Evolutionary conservation across 1,140 invertebrate genomes (phyloP).

Genomic region (Drosophila pruinosa): DNA sequence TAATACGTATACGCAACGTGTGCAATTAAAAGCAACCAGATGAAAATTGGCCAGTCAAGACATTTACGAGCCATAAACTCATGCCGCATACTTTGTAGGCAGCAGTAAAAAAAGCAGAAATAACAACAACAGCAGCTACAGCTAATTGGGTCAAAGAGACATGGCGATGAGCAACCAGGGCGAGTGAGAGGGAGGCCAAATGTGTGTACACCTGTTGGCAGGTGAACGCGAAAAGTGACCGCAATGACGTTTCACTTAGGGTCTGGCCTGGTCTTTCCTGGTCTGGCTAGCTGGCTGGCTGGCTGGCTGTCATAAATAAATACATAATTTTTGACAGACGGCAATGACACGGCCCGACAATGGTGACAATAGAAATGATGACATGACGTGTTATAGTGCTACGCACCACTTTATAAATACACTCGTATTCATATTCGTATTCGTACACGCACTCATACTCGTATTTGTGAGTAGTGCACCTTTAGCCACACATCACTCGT

Average conservation of each 20-base stretch:
- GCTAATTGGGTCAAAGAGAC: slow-evolving; percentile 69
- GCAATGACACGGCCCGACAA: slow-evolving; percentile 53
- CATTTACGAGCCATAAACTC: slow-evolving; percentile 74
- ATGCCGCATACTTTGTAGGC: slow-evolving; percentile 54
- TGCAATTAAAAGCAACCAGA: slow-evolving; percentile 55
- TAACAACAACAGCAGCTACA: too few relatives aligned
- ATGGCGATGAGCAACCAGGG: slow-evolving; percentile 7
- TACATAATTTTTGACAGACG: slow-evolving; percentile 76
- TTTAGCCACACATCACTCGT: too few relatives aligned
- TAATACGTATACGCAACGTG: slow-evolving; percentile 58
- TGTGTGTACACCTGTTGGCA: slow-evolving; percentile 60
- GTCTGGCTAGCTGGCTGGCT: too few relatives aligned
- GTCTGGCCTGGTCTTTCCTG: too few relatives aligned
- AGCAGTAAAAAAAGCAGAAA: slow-evolving; percentile 20
- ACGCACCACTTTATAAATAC: slow-evolving; percentile 5
- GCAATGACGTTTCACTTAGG: slow-evolving; percentile 71
- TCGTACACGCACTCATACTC: not conserved
- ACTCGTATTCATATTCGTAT: not conserved
- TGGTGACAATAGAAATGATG: slow-evolving; percentile 77
- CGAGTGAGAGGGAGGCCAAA: not conserved
- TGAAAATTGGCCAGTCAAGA: slow-evolving; percentile 49
- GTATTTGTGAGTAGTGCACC: slow-evolving; percentile 17
- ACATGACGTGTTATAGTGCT: slow-evolving; percentile 56
- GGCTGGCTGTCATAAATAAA: slow-evolving; percentile 72
- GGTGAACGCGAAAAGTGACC: slow-evolving; percentile 53